Percentiles rank a stretch among this genome's conserved stretches.
Evolutionary conservation across 2,888 invertebrate genomes (phyloP).

Genomic region (Sericinus montela): DNA sequence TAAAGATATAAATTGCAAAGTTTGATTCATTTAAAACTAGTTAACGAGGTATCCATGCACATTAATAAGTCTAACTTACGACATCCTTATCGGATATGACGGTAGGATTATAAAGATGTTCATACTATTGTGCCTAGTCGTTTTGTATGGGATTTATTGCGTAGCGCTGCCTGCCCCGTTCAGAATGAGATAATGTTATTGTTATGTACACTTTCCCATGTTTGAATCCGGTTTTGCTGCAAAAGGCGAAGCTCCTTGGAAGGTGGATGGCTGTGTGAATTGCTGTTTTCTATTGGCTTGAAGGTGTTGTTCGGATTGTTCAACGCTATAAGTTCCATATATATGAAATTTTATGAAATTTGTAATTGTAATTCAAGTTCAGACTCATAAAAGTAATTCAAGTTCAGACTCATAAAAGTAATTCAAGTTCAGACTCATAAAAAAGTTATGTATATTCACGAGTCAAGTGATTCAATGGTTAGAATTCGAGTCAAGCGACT

Average conservation of each 20-base stretch:
- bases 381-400: no score
- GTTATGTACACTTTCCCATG: constrained; percentile 6
- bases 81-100: constrained; percentile 16
- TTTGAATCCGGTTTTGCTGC: background rate
- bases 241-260: background rate
- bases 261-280: background rate
- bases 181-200: constrained; percentile 16
- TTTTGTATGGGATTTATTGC: constrained; percentile 15
- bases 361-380: background rate
- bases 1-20: background rate
- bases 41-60: constrained; percentile 17
- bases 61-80: constrained; percentile 16
- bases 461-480: no score
- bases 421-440: no score
- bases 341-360: background rate
- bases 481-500: no score
- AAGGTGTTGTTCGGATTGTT: background rate
- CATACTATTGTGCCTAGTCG: constrained; percentile 13
- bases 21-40: background rate
- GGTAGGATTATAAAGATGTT: constrained; percentile 15
- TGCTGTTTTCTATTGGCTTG: background rate
- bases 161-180: background rate
- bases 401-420: no score
- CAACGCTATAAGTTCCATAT: background rate
- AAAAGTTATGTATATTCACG: no score